Base-by-base conservation (phyloP, 2,797 vertebrate genomes). In the Galago senegalensis region DNA sequence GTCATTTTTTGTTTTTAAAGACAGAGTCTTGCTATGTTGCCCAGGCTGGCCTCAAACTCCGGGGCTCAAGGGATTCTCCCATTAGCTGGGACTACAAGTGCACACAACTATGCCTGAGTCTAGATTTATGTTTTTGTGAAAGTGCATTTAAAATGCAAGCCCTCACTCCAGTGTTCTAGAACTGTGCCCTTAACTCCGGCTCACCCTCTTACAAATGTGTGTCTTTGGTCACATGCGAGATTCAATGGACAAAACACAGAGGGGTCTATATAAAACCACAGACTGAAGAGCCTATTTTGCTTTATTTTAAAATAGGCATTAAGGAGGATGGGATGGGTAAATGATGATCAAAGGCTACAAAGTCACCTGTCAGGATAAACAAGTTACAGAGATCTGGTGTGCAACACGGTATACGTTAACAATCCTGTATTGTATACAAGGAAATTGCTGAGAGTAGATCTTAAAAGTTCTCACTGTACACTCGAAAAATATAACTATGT, bases 301-400 rank as follows among this genome's bases (percentile, higher is more conserved):
- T 93, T 72, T 77, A 56, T 49, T 96, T 91, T 46, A 85, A 80
- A 94, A 65, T 76, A 49, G 70, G 25, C 34, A 2, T 20, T 29
- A 58, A 58, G 14, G 29, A 34, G 46, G 5, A 18, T 18, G 25
- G 34, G 29, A 27, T 20, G 16, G 27, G 58, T 18, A 86, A 37
- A 70, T 34, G 13, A 5, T 58, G 10, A 29, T n/a, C 34, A 69
- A 67, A 92, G 58, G 11, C 31, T 46, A 79, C 29, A 79, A 79
- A 69, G 23, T 70, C 63, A 60, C 3, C 73, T 18, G 49, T 75
- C 60, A 84, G 31, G 37, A 86, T 60, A 20, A 92, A 65, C 27
- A 27, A 46, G 27, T 29, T 29, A 7, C 1, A 29, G 27, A 31
- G 31, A 34, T 17, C 63, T 29, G 37, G 10, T 31, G 60, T 40